Evolutionary conservation across 2,113 vertebrate species (phyloP).

Genomic region (Oophaga pumilio): DNA sequence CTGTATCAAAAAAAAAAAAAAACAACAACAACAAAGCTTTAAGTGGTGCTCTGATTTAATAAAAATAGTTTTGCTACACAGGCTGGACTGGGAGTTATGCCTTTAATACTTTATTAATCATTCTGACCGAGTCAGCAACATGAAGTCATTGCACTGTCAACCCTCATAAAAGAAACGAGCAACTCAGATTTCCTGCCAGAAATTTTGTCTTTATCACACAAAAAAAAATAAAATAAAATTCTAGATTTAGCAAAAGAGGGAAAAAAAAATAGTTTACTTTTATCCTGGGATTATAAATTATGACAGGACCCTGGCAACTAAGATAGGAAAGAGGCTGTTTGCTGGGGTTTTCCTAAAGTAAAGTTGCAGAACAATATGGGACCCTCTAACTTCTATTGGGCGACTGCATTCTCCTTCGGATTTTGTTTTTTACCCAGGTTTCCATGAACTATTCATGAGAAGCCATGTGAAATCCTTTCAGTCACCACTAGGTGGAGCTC

Average conservation of each 20-base stretch:
- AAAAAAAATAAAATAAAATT: neutral
- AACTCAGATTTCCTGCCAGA: neutral
- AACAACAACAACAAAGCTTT: neutral
- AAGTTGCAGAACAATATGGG: too few species aligned
- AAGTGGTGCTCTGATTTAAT: neutral
- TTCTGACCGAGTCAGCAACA: neutral
- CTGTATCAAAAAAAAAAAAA: too few species aligned
- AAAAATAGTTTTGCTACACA: neutral
- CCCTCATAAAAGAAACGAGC: neutral
- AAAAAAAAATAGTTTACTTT: neutral
- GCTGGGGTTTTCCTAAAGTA: too few species aligned
- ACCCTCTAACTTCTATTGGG: neutral
- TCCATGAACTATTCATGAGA: neutral
- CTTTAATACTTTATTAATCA: neutral
- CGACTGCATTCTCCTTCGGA: too few species aligned
- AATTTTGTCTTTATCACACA: neutral
- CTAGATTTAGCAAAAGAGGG: neutral
- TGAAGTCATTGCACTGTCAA: conserved; percentile 21
- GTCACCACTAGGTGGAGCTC: neutral
- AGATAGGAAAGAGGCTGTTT: too few species aligned
- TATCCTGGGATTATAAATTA: too few species aligned
- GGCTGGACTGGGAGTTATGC: neutral
- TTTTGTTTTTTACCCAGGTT: too few species aligned
- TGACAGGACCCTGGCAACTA: too few species aligned
- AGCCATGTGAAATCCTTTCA: neutral